Evolutionary conservation across 2,113 vertebrate genomes (phyloP).

Genomic region (Puffinus mauretanicus): DNA sequence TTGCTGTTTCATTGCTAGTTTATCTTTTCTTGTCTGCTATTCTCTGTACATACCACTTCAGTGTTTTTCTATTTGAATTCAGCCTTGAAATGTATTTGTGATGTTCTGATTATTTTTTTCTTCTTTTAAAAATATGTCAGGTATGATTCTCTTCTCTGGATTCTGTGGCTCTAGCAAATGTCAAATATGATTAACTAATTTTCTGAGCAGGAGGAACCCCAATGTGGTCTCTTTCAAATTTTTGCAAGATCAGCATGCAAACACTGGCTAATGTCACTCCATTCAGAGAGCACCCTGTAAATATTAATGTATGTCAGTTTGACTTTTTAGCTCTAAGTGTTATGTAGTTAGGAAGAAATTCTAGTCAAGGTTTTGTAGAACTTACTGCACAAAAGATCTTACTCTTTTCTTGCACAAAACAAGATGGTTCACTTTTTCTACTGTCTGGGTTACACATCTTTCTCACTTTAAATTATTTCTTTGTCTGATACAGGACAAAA

Average conservation of each 20-base stretch:
- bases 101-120: background rate
- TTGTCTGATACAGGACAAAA: background rate
- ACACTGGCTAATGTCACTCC: background rate
- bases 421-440: background rate
- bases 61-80: background rate
- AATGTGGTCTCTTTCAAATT: background rate
- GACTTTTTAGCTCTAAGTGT: background rate
- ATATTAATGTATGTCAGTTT: background rate
- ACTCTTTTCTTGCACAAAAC: background rate
- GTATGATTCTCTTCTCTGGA: background rate
- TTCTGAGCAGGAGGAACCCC: background rate
- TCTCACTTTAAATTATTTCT: background rate
- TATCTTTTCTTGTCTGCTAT: background rate
- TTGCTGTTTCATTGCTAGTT: background rate
- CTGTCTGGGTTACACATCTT: background rate
- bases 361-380: background rate
- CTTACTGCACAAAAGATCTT: background rate
- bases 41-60: background rate
- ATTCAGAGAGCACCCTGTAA: background rate
- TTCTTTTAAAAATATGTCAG: background rate
- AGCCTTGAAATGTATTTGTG: slow-evolving; percentile 14
- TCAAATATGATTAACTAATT: slow-evolving; percentile 17
- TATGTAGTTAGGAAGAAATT: background rate
- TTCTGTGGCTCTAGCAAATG: background rate
- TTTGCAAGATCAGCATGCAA: slow-evolving; percentile 41